These are phyloP conservation scores for Drymonia ruficornis DNA, from an alignment of 2,888 invertebrate genomes.

Conservation along the genomic window DNA sequence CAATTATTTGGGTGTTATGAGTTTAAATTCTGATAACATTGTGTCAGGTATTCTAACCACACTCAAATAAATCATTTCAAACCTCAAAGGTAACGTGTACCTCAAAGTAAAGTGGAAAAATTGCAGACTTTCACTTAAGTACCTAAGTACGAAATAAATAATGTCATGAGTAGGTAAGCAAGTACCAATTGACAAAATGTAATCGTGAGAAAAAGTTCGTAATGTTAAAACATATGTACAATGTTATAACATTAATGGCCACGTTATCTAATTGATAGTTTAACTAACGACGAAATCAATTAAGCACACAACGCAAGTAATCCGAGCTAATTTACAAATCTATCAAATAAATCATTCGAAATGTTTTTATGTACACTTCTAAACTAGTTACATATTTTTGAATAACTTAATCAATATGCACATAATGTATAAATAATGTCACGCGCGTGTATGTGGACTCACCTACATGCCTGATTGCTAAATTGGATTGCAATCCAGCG, in stretches of 20 bases:
- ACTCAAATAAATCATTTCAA: too few species aligned
- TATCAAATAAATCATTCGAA: constrained; percentile 28
- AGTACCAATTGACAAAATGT: too few species aligned
- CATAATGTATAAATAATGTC: constrained; percentile 17
- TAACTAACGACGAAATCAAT: constrained; percentile 25
- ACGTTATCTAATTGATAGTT: constrained; percentile 23
- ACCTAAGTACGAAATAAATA: not conserved
- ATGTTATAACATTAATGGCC: constrained; percentile 3
- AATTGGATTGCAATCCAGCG: not conserved
- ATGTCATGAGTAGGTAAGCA: too few species aligned
- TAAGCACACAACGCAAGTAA: constrained; percentile 21
- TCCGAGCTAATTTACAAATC: constrained; percentile 24
- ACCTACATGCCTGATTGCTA: not conserved
- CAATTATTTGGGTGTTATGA: too few species aligned
- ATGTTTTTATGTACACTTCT: constrained; percentile 23
- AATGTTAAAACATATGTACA: constrained; percentile 18
- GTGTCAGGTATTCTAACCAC: too few species aligned
- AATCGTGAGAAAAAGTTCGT: constrained; percentile 21
- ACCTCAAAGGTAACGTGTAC: too few species aligned
- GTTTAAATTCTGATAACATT: too few species aligned
- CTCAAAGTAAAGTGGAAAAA: too few species aligned
- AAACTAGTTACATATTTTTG: constrained; percentile 35
- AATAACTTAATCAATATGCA: constrained; percentile 33
- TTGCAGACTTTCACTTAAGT: too few species aligned
- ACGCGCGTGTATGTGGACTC: not conserved